Base-by-base conservation (phyloP, 1,140 invertebrate genomes). In the Zaprionus capensis region DNA sequence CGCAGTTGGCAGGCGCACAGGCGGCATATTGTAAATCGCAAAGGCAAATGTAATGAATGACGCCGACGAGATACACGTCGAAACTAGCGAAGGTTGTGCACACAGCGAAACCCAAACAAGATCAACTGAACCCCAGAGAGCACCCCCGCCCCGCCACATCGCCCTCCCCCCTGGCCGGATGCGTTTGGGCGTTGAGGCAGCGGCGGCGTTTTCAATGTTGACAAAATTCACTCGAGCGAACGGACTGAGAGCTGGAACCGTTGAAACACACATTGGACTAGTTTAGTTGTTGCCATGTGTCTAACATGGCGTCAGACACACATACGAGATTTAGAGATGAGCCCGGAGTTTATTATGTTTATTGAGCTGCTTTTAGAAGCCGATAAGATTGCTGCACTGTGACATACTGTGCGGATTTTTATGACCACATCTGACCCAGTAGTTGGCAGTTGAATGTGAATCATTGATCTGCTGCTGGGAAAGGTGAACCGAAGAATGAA, bases 21-120 rank as follows among this genome's bases (percentile, higher is more conserved):
- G 80, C 84, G 80, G 81, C 85, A 81, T 72, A 79, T 90, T 28
- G 15, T 66, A 90, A 90, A 87, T 90, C 78, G 81, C 84, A 90
- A 90, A 88, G 74, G 80, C 83, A 82, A 90, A 84, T 59, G 81
- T 84, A 90, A 87, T 87, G 84, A 90, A 87, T 87, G 85, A 87
- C 82, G 81, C 81, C 85, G 74, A 73, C 71, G 85, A 80, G 73
- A 79, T 75, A 80, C 56, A 72, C 67, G 31, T 55, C 64, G 67
- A 72, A 81, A 72, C 85, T 85, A 79, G 70, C 85, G 84, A 87
- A 87, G 84, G 84, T 83, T 87, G 84, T 57, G 55, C 70, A 59
- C 62, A 46, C 38, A 9, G 20, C 20, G n/a, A 7, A 69, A 17
- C 79, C 56, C 62, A 71, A 84, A 76, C 81, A 80, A 90, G 85